Conservation (phyloP, 2,888 invertebrate genomes). For the Eupeodes latifasciatus region DNA sequence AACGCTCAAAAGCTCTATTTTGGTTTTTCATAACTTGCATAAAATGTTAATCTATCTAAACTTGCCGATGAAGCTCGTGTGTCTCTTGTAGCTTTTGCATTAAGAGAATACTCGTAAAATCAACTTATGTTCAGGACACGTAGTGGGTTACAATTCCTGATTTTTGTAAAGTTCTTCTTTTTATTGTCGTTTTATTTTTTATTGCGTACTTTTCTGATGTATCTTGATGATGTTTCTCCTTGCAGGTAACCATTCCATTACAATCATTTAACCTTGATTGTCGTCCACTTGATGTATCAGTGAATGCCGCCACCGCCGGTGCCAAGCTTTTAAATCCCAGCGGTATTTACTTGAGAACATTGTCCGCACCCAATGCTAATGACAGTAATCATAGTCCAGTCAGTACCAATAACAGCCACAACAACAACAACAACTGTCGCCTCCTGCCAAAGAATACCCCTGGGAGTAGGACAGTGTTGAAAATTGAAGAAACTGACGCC, state of each 20-base stretch:
- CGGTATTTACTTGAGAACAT: conserved; percentile 82
- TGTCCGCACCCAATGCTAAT: conserved; percentile 81
- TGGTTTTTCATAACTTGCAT: too few species aligned
- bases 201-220: conserved; percentile 12
- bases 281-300: conserved; percentile 79
- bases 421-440: conserved; percentile 47
- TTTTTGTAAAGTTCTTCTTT: not conserved
- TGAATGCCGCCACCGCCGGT: conserved; percentile 63
- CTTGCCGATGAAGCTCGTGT: not conserved
- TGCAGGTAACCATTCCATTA: conserved; percentile 84
- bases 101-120: not conserved
- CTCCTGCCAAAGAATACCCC: conserved; percentile 70
- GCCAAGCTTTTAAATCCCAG: conserved; percentile 77
- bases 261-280: conserved; percentile 84
- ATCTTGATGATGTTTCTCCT: conserved; percentile 14
- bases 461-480: conserved; percentile 79
- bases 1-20: too few species aligned
- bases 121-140: not conserved
- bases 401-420: conserved; percentile 13
- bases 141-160: conserved; percentile 6
- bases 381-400: conserved; percentile 69
- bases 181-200: conserved; percentile 4
- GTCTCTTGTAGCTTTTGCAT: conserved; percentile 15
- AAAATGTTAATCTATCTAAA: too few species aligned
- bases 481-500: conserved; percentile 81